A percentile compares a stretch with the other conserved stretches of the same genome.
Conservation (phyloP, 2,888 invertebrate species). For the Pardosa pseudoannulata region DNA sequence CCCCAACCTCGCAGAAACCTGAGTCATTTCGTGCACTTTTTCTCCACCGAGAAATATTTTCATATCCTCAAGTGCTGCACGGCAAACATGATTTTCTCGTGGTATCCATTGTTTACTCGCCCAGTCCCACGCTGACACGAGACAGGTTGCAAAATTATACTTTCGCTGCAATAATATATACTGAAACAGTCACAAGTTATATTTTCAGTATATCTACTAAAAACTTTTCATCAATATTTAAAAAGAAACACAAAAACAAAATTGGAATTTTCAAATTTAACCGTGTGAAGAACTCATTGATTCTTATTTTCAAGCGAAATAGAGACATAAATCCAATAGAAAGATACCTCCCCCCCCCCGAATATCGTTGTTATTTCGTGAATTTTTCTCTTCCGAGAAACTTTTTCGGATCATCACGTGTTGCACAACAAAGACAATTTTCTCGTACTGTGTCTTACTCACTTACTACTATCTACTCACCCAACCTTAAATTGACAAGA, state of each 20-base stretch:
- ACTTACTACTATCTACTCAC: not conserved
- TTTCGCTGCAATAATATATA: too few relatives aligned
- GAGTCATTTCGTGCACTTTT: too few relatives aligned
- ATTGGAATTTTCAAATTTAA: too few relatives aligned
- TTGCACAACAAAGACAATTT: not conserved
- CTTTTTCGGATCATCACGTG: not conserved
- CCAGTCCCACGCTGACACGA: not conserved
- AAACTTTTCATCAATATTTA: too few relatives aligned
- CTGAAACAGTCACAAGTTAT: too few relatives aligned
- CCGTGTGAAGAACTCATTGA: too few relatives aligned
- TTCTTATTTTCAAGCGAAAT: too few relatives aligned
- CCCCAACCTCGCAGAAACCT: too few relatives aligned
- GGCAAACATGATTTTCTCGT: not conserved
- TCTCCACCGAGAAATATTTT: not conserved
- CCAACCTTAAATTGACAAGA: not conserved
- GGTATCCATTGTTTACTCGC: not conserved
- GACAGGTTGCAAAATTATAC: conserved; percentile 16
- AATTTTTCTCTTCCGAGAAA: not conserved
- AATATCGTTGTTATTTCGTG: not conserved
- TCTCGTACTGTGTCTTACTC: not conserved
- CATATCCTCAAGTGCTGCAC: not conserved
- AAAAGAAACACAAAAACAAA: too few relatives aligned
- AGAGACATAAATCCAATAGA: too few relatives aligned
- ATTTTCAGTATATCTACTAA: too few relatives aligned
- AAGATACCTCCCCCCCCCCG: too few relatives aligned